Percentiles rank a stretch among this genome's conserved stretches.
Evolutionary conservation across 1,140 invertebrate genomes (phyloP).

Genomic region (Drosophila sproati): DNA sequence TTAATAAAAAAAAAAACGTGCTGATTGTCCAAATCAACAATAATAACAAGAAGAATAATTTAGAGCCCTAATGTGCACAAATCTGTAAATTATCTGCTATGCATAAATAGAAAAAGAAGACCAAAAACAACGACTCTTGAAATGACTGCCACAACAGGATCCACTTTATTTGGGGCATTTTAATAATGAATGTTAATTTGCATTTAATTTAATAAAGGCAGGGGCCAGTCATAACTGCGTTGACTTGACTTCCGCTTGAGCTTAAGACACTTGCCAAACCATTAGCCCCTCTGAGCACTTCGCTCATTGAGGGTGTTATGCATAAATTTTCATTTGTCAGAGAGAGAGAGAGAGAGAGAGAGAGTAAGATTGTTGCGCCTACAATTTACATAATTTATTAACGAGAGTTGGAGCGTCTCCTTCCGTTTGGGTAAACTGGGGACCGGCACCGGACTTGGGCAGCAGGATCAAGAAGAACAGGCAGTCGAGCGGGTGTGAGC

Average conservation of each 20-base stretch:
- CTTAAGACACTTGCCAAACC: conserved; percentile 66
- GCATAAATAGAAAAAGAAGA: not conserved
- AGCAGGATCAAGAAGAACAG: conserved; percentile 26
- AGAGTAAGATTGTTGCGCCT: conserved; percentile 65
- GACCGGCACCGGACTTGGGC: conserved; percentile 8
- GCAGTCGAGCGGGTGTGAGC: conserved; percentile 36
- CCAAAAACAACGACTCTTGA: not conserved
- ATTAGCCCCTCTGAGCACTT: conserved; percentile 11
- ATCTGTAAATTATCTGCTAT: no score
- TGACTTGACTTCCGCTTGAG: conserved; percentile 64
- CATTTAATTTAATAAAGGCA: conserved; percentile 67
- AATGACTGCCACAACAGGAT: not conserved
- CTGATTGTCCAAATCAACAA: not conserved
- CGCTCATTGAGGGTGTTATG: conserved; percentile 22
- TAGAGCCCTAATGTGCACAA: no score
- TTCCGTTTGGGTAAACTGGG: conserved; percentile 57
- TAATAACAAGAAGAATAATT: no score
- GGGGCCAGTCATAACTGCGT: conserved; percentile 55
- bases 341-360: conserved; percentile 1
- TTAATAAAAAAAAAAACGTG: not conserved
- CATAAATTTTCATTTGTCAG: conserved; percentile 70
- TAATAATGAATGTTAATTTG: conserved; percentile 65
- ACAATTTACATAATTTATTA: conserved; percentile 83
- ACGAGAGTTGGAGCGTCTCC: conserved; percentile 80
- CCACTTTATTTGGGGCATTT: conserved; percentile 32